phyloP scores from a whole-genome alignment of 2,888 invertebrate genomes.

The Nomada hirtipes region DNA sequence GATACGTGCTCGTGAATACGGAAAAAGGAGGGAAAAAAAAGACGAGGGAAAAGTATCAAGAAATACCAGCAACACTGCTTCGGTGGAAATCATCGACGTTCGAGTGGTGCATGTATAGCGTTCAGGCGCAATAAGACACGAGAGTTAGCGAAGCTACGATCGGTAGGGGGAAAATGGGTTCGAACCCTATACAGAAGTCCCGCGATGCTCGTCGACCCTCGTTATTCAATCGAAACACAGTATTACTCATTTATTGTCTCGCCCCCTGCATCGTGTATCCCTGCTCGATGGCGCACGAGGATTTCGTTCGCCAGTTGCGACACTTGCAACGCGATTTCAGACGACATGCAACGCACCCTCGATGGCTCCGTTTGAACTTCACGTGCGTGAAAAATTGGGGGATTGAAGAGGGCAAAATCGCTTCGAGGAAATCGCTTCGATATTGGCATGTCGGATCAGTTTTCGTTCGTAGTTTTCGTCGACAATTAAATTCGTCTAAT shows the following conservation, averaged over 20 bases:
- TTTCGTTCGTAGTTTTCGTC: too few species aligned
- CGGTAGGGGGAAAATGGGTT: conserved; percentile 12
- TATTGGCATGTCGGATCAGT: too few species aligned
- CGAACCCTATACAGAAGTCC: conserved; percentile 34
- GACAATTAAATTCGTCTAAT: too few species aligned
- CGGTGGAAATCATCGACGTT: conserved; percentile 43
- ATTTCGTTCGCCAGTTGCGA: conserved; percentile 37
- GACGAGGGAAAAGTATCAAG: not conserved
- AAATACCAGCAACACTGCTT: conserved; percentile 18
- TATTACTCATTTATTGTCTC: conserved; percentile 67
- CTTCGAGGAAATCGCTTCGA: too few species aligned
- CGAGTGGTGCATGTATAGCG: not conserved
- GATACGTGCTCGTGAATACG: conserved; percentile 6
- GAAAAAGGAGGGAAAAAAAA: not conserved
- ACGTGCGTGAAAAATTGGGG: conserved; percentile 4
- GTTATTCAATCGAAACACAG: conserved; percentile 67
- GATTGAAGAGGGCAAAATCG: not conserved
- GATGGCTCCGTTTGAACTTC: not conserved
- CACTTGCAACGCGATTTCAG: conserved; percentile 39
- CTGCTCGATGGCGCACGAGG: conserved; percentile 39
- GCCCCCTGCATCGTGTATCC: conserved; percentile 23
- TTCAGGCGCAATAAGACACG: conserved; percentile 14
- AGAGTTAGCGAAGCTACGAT: conserved; percentile 4
- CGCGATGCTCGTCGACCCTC: conserved; percentile 66
- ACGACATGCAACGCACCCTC: not conserved